Evolutionary conservation across 2,797 vertebrate species (phyloP).

Genomic region (Propithecus perrieri): DNA sequence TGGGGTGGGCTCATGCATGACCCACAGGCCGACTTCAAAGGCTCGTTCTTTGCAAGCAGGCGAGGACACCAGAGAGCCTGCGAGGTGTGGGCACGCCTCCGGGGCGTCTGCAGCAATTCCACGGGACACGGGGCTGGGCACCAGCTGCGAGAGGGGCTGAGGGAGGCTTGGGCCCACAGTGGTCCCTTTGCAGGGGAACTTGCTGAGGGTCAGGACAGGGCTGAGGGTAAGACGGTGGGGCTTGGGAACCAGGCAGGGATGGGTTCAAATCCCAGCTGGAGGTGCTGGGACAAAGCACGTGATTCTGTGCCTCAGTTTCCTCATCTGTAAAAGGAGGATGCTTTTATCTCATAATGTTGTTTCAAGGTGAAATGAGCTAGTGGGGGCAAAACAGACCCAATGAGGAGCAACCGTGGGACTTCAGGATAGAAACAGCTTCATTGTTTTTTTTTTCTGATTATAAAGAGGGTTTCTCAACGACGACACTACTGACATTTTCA

Average conservation of each 20-base stretch:
- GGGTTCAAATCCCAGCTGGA: neutral
- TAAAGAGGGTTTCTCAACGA: neutral
- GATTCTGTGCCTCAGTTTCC: neutral
- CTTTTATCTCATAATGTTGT: neutral
- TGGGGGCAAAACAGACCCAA: no score
- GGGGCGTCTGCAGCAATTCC: neutral
- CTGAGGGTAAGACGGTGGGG: neutral
- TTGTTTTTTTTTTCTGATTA: neutral
- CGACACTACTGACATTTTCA: fast-evolving
- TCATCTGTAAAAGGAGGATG: neutral
- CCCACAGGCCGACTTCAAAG: neutral
- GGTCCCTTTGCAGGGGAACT: neutral
- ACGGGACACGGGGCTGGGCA: neutral
- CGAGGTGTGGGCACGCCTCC: neutral
- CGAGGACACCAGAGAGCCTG: neutral
- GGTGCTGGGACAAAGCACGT: neutral
- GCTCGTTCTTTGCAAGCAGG: neutral
- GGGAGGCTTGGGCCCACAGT: neutral
- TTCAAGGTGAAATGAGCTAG: neutral
- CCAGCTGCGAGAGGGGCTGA: no score
- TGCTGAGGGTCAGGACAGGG: neutral
- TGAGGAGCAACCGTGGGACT: neutral
- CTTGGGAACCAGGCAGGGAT: neutral
- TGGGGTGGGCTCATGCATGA: fast-evolving
- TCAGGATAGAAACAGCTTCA: fast-evolving